Base-by-base conservation (phyloP, 2,113 vertebrate genomes). In the Ceuthmochares aereus region DNA sequence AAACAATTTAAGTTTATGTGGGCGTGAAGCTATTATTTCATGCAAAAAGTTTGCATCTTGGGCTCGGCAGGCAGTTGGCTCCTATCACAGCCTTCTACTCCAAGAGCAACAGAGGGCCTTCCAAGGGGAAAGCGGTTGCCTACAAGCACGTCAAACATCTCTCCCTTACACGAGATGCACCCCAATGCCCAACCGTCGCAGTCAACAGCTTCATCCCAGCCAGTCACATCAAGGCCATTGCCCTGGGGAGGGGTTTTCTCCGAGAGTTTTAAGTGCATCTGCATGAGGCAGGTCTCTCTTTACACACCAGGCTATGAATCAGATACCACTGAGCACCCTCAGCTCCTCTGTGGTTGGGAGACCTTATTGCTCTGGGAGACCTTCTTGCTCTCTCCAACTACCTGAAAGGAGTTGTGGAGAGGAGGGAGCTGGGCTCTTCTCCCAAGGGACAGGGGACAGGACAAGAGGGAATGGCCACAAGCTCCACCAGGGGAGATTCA, bases 1-100 rank as follows among this genome's bases (percentile, higher is more conserved):
- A 75, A 95, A 95, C 95, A 62, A 23, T 12, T 37, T 17, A 32
- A 84, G 93, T 87, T 70, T 67, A 30, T 75, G 93, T 89, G 94
- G 95, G 92, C 6, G 95, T 92, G 90, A 95, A 52, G 88, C 90
- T 91, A 83, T 97, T 95, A 96, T 96, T 96, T 96, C 94, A 95
- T 86, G 93, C 93, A 94, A 42, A 87, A 96, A 66, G 19, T 94
- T 89, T 95, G 90, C 78, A 92, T 84, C 42, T 81, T 63, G 69
- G 75, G 66, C 86, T 94, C 60, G 2, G 87, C 93, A 95, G 85
- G 95, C 94, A 52, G 43, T 17, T 94, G 96, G 93, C 96, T 59
- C 27, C 54, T 49, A 8, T 10, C 83, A 47, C 78, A 80, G 68
- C 77, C 52, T 56, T 58, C 32, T 43, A 17, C 81, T 95, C 96